Base-by-base conservation (phyloP, 2,888 invertebrate genomes). In the Mechanitis mazaeus region DNA sequence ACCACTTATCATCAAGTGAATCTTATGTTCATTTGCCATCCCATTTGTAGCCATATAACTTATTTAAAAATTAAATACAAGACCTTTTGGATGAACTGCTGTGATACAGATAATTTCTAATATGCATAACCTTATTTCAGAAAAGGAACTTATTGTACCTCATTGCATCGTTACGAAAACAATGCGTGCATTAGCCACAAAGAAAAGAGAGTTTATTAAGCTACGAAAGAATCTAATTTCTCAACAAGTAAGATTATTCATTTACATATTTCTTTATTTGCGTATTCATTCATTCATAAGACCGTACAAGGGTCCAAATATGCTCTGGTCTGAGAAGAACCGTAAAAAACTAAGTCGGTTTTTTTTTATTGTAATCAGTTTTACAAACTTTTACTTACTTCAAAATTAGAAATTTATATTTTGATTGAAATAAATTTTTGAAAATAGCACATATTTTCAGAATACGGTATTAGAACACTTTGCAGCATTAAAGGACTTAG, bases 191-290 rank as follows among this genome's bases (percentile, higher is more conserved):
- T 69, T 87, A 56, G 77, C 83, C 1, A 78, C 82, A 5, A 88
- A 84, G 68, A 87, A 80, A 70, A 79, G 87, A 56, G 89, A 89
- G 64, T 87, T 87, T 63, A 55, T 82, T 2, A 86, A 84, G 69
- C 42, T 81, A 64, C 77, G 80, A 28, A 88, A 84, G 66, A 71
- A 20, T 65, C 68, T 88, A 20, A 75, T 85, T 33, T 4, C 66
- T 3, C 81, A 82, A 62, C 89, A 90, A 75, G 89, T 84, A 72
- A 69, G 74, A 53, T 38, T 45, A 38, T 20, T 69, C 9, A 28
- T 28, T 9, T 45, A 42, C 1, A 9, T 54, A 28, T 54, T 20
- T 20, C 20, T 20, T 20, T 20, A 20, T 20, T 20, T 20, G 20
- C 1, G 20, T 20, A 20, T 20, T 20, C 20, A 20, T 20, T 20